A percentile compares a stretch with the other conserved stretches of the same genome.
Evolutionary conservation across 1,140 invertebrate genomes (phyloP).

Genomic region (Bemisia tabaci): DNA sequence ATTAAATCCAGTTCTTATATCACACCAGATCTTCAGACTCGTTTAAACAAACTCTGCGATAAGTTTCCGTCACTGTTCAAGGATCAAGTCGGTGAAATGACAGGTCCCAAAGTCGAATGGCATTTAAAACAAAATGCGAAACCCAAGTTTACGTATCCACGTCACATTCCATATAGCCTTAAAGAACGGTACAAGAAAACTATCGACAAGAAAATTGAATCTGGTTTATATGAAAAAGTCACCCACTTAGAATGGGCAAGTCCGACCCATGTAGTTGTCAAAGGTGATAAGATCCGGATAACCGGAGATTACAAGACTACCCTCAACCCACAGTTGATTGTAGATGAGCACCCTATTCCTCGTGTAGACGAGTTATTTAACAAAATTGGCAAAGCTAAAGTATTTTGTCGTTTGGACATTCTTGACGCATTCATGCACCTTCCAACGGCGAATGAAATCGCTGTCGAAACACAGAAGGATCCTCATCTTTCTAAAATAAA

Average conservation of each 20-base stretch:
- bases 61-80: not conserved
- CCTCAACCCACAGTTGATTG: conserved; percentile 17
- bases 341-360: conserved; percentile 9
- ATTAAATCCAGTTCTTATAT: not conserved
- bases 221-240: not conserved
- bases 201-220: conserved; percentile 13
- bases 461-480: not conserved
- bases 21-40: not conserved
- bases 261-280: conserved; percentile 35
- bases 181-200: conserved; percentile 18
- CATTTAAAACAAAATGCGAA: conserved; percentile 11
- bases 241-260: conserved; percentile 33
- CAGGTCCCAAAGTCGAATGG: not conserved
- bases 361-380: conserved; percentile 13
- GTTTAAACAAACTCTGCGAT: not conserved
- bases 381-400: conserved; percentile 14
- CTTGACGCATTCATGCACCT: conserved; percentile 24
- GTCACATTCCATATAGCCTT: conserved; percentile 24
- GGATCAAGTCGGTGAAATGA: not conserved
- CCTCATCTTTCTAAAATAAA: not conserved
- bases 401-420: conserved; percentile 21
- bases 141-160: conserved; percentile 25
- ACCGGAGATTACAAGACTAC: conserved; percentile 33
- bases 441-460: not conserved
- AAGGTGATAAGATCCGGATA: conserved; percentile 34